Base-by-base conservation (phyloP, 2,888 invertebrate genomes). In the Agelastica alni region DNA sequence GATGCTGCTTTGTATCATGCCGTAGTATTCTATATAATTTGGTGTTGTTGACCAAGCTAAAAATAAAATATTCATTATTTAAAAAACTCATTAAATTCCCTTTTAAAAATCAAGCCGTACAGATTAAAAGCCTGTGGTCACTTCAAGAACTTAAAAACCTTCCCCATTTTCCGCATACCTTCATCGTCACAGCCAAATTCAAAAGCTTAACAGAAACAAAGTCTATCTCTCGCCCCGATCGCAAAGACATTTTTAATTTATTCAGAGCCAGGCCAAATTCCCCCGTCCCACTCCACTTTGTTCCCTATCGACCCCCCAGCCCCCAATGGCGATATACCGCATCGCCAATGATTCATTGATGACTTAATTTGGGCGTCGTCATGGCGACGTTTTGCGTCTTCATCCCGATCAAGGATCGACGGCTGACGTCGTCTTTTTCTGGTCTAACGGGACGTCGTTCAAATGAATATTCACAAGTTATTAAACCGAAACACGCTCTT, bases 381-480 rank as follows among this genome's bases (percentile, higher is more conserved):
- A 75, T 75, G 68, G 70, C 70, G 67, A 74, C 74, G 68, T 68
- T 66, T 64, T 63, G 63, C 70, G 64, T 73, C 73, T 69, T 66
- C 62, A 65, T 72, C 70, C 59, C 61, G 53, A 63, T 56, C 61
- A 53, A 47, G 55, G 51, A 45, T 54, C 58, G 60, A 58, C 60
- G 60, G 53, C 49, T 55, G 64, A 60, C 60, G 61, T 62, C 66
- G 63, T 70, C 70, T 71, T 63, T 64, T 63, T 70, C 68, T 58
- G 51, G 59, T 60, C 65, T 66, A 61, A 55, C 61, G 57, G 61
- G 60, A 60, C 61, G 62, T 51, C 65, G 65, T 68, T 66, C 69
- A 69, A 71, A 77, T 77, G 77, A 77, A 77, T 77, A 77, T 77
- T 77, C 77, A 77, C 75, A 76, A 77, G 76, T 75, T 77, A 77